Percentiles rank a stretch among this genome's conserved stretches.
phyloP scores from a whole-genome alignment of 2,113 vertebrate genomes.

The Coptodon bakossiorum region DNA sequence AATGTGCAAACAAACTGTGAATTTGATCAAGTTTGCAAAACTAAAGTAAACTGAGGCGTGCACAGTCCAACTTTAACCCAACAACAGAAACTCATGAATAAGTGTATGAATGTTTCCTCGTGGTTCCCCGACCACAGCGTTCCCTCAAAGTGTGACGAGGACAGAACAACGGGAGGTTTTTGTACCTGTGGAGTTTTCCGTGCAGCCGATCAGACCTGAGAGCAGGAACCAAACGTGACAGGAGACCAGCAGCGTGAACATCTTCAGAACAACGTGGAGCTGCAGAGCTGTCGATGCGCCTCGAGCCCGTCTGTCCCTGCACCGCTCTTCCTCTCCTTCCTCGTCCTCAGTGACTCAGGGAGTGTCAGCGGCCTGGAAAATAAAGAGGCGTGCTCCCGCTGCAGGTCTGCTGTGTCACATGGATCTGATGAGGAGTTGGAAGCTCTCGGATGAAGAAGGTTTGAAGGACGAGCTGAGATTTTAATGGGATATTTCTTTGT shows the following conservation, averaged over 20 bases:
- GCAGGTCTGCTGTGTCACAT: neutral
- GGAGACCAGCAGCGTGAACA: neutral
- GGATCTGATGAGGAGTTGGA: neutral
- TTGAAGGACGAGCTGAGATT: neutral
- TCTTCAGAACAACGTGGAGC: neutral
- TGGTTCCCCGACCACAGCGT: neutral
- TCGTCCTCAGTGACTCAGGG: neutral
- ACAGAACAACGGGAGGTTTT: neutral
- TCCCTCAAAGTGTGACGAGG: neutral
- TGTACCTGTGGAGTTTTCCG: conserved; percentile 13
- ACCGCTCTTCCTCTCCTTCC: neutral
- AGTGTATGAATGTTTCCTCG: neutral
- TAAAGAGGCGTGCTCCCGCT: accelerated
- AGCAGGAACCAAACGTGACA: neutral
- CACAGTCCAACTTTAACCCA: neutral
- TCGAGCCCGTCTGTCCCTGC: neutral
- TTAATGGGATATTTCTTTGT: accelerated
- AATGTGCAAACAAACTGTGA: neutral
- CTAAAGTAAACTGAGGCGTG: neutral
- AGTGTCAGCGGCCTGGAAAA: neutral
- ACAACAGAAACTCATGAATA: accelerated
- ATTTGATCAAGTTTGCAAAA: neutral
- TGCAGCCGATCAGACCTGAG: neutral
- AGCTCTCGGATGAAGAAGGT: neutral
- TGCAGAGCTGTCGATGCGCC: neutral